phyloP scores from a whole-genome alignment of 92 coral and sea anemone species.

The Epizoanthus stellaris region DNA sequence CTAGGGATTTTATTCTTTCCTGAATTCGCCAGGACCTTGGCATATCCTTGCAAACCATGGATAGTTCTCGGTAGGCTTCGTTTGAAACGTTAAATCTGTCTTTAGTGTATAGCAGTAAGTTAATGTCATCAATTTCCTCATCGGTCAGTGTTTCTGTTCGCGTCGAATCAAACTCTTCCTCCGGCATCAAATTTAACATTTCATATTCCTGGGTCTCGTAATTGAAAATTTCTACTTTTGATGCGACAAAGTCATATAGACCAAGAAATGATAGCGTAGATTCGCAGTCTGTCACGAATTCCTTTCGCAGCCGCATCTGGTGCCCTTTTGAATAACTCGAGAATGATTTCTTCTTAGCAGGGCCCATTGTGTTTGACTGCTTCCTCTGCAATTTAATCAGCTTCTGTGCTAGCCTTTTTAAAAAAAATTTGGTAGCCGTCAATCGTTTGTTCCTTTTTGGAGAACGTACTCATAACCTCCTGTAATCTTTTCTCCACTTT shows the following conservation, averaged over 20 bases:
- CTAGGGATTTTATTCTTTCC: too few species aligned
- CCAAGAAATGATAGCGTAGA: slow-evolving; percentile 5
- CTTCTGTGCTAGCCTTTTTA: neutral
- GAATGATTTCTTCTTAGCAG: neutral
- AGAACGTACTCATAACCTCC: neutral
- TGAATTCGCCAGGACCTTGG: too few species aligned
- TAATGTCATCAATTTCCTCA: neutral
- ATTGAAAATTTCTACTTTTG: neutral
- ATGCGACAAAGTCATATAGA: neutral
- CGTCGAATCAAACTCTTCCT: neutral
- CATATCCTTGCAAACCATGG: too few species aligned
- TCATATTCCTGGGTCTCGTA: neutral
- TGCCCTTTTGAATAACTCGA: neutral
- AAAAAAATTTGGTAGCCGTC: neutral
- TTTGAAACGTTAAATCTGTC: neutral
- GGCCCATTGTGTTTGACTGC: neutral
- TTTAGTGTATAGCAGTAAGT: neutral
- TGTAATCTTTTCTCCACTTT: neutral
- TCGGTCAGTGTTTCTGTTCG: too few species aligned
- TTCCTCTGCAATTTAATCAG: neutral
- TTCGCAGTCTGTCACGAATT: slow-evolving; percentile 12
- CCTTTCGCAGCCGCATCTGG: neutral
- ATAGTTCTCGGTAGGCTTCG: too few species aligned
- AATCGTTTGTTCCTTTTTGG: neutral
- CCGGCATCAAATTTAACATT: neutral